These are phyloP conservation scores for Bothrops jararaca DNA, from an alignment of 2,113 vertebrate genomes.

Conservation along the genomic window DNA sequence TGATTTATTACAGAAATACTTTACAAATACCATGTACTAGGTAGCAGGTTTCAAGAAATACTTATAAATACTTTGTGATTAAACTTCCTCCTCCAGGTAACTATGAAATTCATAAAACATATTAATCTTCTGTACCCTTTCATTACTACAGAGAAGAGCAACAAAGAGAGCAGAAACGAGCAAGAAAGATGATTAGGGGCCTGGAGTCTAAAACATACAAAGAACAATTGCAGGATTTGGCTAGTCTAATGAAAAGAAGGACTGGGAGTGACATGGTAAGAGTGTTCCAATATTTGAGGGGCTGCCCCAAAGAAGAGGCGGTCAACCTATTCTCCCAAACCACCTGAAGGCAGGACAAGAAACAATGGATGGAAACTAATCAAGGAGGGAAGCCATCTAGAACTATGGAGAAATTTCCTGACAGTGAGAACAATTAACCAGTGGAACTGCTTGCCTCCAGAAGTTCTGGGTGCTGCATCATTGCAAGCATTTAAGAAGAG, in stretches of 20 bases:
- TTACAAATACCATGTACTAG: conserved; percentile 39
- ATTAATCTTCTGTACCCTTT: conserved; percentile 38
- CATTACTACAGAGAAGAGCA: neutral
- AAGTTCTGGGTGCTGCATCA: neutral
- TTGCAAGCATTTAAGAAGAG: neutral
- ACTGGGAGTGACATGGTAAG: too few relatives aligned
- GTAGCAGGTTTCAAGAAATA: conserved; percentile 36
- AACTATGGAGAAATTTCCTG: neutral
- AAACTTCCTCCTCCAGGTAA: neutral
- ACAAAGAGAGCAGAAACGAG: neutral
- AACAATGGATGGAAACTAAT: neutral
- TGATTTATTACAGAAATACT: conserved; percentile 31
- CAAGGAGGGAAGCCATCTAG: neutral
- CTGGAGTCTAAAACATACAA: too few relatives aligned
- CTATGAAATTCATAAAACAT: conserved; percentile 31
- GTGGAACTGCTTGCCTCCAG: neutral
- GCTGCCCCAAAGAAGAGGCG: neutral
- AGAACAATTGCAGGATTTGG: neutral
- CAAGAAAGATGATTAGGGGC: neutral
- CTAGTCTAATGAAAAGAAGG: neutral
- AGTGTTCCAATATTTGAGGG: neutral
- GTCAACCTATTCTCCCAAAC: neutral
- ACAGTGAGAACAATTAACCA: neutral
- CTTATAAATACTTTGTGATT: conserved; percentile 36
- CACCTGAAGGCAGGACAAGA: neutral